Conservation (phyloP, 1,140 invertebrate species). For the Aphidius gifuensis region DNA sequence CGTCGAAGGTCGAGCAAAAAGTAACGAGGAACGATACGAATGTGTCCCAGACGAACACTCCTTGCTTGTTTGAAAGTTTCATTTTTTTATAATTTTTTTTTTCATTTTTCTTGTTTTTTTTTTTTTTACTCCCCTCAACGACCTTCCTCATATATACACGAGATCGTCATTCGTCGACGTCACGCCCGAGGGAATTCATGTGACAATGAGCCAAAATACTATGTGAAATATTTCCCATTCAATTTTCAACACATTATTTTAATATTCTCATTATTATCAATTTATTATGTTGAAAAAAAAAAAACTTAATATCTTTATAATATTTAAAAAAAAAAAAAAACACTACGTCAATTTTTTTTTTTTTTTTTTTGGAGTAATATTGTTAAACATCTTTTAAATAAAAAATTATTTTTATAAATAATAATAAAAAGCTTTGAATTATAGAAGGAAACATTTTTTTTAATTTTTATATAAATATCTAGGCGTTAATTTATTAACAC, state of each 20-base stretch:
- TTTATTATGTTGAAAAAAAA: no score
- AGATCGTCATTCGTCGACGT: constrained; percentile 10
- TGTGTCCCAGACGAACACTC: constrained; percentile 21
- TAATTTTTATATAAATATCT: neutral
- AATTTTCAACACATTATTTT: constrained; percentile 10
- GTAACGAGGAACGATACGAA: constrained; percentile 1
- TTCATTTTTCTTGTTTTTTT: neutral
- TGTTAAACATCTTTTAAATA: neutral
- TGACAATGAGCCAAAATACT: constrained; percentile 19
- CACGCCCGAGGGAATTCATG: constrained; percentile 17
- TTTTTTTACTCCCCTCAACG: neutral
- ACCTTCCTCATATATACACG: neutral
- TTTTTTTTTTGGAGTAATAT: neutral
- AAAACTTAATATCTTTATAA: no score
- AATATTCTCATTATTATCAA: neutral
- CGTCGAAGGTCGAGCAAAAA: constrained; percentile 21
- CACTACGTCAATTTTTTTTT: no score
- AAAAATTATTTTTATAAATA: neutral
- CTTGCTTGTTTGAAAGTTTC: constrained; percentile 3
- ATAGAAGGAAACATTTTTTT: neutral
- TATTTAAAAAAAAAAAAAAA: no score
- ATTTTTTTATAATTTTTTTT: constrained; percentile 1
- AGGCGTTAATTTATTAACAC: constrained; percentile 32
- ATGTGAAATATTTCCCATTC: constrained; percentile 16
- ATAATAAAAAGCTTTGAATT: constrained; percentile 13